Evolutionary conservation across 2,113 vertebrate species (phyloP), one percentile per base, ranked within the genome.

Genomic region (Neolamprologus brichardi): DNA sequence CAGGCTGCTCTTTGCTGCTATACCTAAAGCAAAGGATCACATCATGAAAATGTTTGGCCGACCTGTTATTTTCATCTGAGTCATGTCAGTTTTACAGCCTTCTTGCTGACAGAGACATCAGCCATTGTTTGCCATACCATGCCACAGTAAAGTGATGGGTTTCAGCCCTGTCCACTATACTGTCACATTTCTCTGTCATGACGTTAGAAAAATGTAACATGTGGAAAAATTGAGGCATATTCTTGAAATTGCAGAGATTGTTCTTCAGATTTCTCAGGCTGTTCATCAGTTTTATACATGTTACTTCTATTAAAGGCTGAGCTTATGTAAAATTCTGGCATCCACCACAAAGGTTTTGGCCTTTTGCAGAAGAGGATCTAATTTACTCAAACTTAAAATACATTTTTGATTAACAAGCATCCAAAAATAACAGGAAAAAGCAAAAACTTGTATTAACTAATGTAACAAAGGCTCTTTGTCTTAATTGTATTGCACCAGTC

Each of bases 181-280:
- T 49, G 41, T 77, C 0, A 49, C 9, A 49, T 49, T 49, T 30
- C 9, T 49, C 44, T n/a, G 4, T 30, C 17, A 77, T 49, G 44
- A 49, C 1, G 0, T 77, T 77, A 77, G 37, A 44, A 44, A 44
- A 72, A 25, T 20, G 0, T 25, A 28, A 44, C 41, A 44, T n/a
- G 44, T 77, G 70, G 70, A 8, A 30, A 5, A 30, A 77, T 1
- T 49, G 3, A 49, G 44, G 10, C 10, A 13, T 77, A 30, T 32
- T 77, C 25, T 77, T 30, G 25, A 77, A 49, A 5, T 77, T 1
- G 15, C 70, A 75, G 34, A 14, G n/a, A 25, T 23, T 70, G 1
- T 44, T 25, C 44, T 77, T 30, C 10, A 8, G 15, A 30, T 77
- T 77, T 77, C 72, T n/a, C 44, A 51, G 25, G 17, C 25, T 30